A percentile compares a stretch with the other conserved stretches of the same genome.
phyloP scores from a whole-genome alignment of 2,888 invertebrate species.

The Andrena bicolor region DNA sequence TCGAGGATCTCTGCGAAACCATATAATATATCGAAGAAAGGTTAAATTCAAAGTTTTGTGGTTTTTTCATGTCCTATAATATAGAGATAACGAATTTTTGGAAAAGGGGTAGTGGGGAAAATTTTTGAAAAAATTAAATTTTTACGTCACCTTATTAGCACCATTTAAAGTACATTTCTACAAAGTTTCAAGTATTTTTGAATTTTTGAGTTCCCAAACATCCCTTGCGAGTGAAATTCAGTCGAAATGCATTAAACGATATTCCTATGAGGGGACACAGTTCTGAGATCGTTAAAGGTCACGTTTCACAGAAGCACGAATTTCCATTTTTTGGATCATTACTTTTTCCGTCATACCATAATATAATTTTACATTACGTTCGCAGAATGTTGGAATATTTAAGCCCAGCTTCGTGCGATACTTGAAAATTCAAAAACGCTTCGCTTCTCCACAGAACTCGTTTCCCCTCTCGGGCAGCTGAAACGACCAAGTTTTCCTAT shows the following conservation, averaged over 20 bases:
- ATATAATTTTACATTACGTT: slow-evolving; percentile 2
- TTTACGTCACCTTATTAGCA: too few species aligned
- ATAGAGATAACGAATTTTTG: too few species aligned
- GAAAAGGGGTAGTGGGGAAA: too few species aligned
- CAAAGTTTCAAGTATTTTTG: not conserved
- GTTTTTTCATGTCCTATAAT: too few species aligned
- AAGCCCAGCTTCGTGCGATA: not conserved
- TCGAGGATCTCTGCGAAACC: too few species aligned
- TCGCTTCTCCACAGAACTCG: slow-evolving; percentile 1
- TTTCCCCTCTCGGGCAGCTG: not conserved
- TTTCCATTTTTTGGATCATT: not conserved
- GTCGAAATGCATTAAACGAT: too few species aligned
- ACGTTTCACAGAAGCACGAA: not conserved
- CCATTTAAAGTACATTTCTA: too few species aligned
- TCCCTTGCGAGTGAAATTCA: not conserved
- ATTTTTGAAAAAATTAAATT: too few species aligned
- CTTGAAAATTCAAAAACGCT: not conserved
- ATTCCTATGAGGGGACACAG: too few species aligned
- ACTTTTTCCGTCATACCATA: not conserved
- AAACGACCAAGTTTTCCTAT: slow-evolving; percentile 5
- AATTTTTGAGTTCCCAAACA: not conserved
- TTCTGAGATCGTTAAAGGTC: not conserved
- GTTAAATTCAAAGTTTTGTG: too few species aligned
- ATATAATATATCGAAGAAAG: too few species aligned
- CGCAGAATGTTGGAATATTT: not conserved